phyloP scores from a whole-genome alignment of 35 echinoderm and acorn worm genomes.

The Ophioderma brevispina region DNA sequence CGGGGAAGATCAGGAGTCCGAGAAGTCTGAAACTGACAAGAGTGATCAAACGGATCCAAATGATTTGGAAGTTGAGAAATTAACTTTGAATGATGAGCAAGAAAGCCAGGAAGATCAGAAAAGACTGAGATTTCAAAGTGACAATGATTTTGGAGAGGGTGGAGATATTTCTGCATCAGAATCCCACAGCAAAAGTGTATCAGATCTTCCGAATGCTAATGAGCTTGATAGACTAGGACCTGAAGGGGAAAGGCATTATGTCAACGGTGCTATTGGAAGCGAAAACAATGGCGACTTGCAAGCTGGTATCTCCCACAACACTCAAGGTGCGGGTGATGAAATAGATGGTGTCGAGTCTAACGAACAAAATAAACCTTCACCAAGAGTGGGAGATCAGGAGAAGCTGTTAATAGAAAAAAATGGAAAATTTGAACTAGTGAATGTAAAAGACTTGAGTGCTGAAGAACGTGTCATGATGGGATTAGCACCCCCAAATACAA shows the following conservation, averaged over 20 bases:
- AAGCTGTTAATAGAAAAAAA: constrained; percentile 75
- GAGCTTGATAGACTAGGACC: background rate
- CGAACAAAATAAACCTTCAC: background rate
- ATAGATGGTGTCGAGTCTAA: no score
- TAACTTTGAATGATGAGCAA: constrained; percentile 35
- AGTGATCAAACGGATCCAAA: constrained; percentile 38
- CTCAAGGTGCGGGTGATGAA: background rate
- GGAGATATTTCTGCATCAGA: background rate
- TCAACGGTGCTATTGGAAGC: background rate
- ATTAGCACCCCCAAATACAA: background rate
- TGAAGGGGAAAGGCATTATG: background rate
- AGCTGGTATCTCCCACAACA: background rate
- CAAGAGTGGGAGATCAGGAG: constrained; percentile 57
- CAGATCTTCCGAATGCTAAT: constrained; percentile 4
- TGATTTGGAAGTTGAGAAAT: constrained; percentile 55
- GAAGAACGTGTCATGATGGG: constrained; percentile 72
- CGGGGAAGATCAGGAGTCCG: background rate
- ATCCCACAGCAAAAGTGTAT: background rate
- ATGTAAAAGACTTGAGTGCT: constrained; percentile 67
- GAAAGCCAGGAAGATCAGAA: constrained; percentile 8
- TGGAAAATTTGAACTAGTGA: constrained; percentile 86
- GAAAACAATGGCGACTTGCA: background rate
- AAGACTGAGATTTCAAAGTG: background rate
- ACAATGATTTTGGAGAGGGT: no score
- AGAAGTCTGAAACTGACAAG: constrained; percentile 6